Evolutionary conservation across 2,888 invertebrate genomes (phyloP).

Genomic region (Artemia sinica): DNA sequence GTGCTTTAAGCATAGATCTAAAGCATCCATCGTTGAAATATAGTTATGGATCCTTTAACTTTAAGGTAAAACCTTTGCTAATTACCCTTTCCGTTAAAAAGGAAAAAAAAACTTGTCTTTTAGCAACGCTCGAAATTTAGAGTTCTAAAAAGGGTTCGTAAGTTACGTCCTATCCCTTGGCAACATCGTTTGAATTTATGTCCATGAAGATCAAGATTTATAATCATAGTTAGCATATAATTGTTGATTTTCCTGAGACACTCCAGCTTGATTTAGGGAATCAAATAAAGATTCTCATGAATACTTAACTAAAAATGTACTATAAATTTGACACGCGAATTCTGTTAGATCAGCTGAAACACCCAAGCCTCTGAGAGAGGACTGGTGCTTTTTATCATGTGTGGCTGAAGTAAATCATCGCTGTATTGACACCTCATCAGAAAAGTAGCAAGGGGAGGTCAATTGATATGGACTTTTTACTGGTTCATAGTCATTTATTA

Average conservation of each 20-base stretch:
- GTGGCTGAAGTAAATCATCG: conserved; percentile 6
- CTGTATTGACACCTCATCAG: conserved; percentile 11
- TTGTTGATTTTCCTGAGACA: conserved; percentile 14
- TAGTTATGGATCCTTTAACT: no score
- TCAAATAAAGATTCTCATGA: conserved; percentile 14
- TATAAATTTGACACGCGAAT: conserved; percentile 4
- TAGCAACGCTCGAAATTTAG: no score
- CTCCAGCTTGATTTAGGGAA: neutral
- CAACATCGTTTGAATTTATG: no score
- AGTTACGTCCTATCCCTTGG: no score
- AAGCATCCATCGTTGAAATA: no score
- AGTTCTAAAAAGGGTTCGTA: no score
- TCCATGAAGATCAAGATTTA: neutral
- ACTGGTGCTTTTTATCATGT: conserved; percentile 9
- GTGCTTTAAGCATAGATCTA: no score
- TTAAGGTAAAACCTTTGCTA: no score
- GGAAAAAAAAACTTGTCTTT: no score
- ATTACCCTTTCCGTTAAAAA: no score
- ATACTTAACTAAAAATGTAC: conserved; percentile 11
- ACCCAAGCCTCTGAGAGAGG: neutral
- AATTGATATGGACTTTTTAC: conserved; percentile 14
- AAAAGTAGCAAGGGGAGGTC: conserved; percentile 5
- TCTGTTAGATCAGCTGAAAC: conserved; percentile 5
- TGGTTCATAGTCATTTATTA: conserved; percentile 1
- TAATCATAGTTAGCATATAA: conserved; percentile 8